Evolutionary conservation across 2,888 invertebrate species (phyloP).

Genomic region (Anoplius nigerrimus): DNA sequence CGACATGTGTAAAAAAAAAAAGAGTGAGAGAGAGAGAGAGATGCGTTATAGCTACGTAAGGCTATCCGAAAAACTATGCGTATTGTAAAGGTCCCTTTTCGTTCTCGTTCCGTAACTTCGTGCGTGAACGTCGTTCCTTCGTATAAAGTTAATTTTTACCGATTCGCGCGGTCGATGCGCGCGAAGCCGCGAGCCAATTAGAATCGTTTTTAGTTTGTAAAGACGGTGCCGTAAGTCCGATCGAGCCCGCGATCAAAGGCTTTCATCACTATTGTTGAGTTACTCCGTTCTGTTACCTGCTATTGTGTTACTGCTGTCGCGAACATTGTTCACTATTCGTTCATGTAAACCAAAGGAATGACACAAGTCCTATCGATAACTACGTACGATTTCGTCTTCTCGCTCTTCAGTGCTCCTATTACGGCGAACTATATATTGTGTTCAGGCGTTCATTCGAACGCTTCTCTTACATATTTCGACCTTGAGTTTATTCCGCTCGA

Average conservation of each 20-base stretch:
- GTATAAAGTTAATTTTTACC: not conserved
- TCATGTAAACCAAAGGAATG: conserved; percentile 66
- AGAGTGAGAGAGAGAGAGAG: conserved; percentile 3
- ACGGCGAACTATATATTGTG: conserved; percentile 8
- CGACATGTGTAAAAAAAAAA: conserved; percentile 1
- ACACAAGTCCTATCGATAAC: conserved; percentile 41
- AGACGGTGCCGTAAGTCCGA: no score
- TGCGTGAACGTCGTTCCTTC: no score
- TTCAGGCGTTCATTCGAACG: not conserved
- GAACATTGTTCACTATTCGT: conserved; percentile 48
- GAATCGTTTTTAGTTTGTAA: conserved; percentile 20
- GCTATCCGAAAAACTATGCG: no score
- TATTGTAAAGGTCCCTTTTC: no score
- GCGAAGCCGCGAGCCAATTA: no score
- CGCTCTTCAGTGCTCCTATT: conserved; percentile 34
- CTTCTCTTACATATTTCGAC: no score
- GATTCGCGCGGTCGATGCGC: no score
- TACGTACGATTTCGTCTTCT: conserved; percentile 45
- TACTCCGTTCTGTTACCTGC: no score
- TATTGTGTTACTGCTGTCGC: conserved; percentile 28
- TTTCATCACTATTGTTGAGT: not conserved
- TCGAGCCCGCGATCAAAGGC: conserved; percentile 8
- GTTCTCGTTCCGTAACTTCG: no score
- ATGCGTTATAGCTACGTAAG: not conserved
- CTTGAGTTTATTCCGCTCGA: no score